phyloP scores from a whole-genome alignment of 2,113 vertebrate genomes.

The Sialia sialis region DNA sequence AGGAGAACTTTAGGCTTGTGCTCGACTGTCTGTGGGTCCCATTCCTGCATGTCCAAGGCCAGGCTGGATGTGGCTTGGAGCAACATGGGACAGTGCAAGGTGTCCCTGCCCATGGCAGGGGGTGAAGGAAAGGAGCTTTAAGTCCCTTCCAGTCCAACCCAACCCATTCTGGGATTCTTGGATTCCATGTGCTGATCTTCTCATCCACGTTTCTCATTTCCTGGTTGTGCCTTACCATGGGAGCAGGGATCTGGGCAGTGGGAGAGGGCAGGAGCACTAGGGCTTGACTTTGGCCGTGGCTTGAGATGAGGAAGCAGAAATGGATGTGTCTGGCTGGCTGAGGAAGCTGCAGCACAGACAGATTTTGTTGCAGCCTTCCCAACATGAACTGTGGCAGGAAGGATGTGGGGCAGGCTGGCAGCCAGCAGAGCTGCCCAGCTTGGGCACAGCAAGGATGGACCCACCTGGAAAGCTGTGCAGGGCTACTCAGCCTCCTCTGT shows the following conservation, averaged over 20 bases:
- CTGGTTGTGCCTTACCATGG: neutral
- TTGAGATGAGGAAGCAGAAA: neutral
- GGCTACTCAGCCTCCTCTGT: neutral
- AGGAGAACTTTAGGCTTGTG: neutral
- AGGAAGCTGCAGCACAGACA: neutral
- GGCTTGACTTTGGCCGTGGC: neutral
- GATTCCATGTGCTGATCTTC: neutral
- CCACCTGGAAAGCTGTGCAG: neutral
- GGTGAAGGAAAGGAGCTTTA: neutral
- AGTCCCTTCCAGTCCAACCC: neutral
- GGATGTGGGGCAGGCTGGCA: neutral
- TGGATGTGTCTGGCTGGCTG: neutral
- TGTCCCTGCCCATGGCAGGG: neutral
- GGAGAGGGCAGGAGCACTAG: neutral
- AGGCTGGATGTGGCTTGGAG: neutral
- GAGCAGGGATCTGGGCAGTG: neutral
- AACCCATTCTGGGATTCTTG: neutral
- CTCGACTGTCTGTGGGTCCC: neutral
- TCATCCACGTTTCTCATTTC: neutral
- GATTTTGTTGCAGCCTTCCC: neutral
- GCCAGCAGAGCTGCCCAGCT: neutral
- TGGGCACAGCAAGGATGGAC: neutral
- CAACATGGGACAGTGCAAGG: neutral
- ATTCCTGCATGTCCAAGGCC: neutral
- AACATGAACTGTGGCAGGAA: rapidly evolving